Base-by-base conservation (phyloP, 2,797 vertebrate genomes). In the Chaunax sp. region DNA sequence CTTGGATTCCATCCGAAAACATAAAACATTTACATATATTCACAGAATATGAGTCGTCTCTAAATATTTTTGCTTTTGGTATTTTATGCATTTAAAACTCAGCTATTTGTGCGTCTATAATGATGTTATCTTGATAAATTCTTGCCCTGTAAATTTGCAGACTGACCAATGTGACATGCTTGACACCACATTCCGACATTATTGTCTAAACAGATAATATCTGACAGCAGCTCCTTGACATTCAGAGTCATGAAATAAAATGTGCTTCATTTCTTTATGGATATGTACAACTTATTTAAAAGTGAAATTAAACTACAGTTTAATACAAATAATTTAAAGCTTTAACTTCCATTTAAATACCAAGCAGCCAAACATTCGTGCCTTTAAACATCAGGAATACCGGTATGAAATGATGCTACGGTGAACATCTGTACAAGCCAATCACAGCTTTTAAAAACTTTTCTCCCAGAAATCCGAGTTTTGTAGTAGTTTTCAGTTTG, bases 341-440 rank as follows among this genome's bases (percentile, higher is more conserved):
- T 43, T 28, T 35, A 35, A 11, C 33, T 35, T 35, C 9, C 6
- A 10, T 9, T n/a, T n/a, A n/a, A n/a, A n/a, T n/a, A n/a, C n/a
- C n/a, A n/a, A n/a, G n/a, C n/a, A n/a, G n/a, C n/a, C n/a, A n/a
- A n/a, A n/a, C n/a, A n/a, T n/a, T n/a, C n/a, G n/a, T n/a, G n/a
- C n/a, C n/a, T n/a, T n/a, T n/a, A n/a, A n/a, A n/a, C n/a, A n/a
- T 30, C 5, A 30, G 9, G 28, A 30, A 33, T n/a, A 52, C 11
- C 23, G 23, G 51, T 11, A 25, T 18, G 20, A 73, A 68, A 46
- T 55, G 33, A 73, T 73, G 58, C 40, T 33, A 1, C 33, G 2
- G 26, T 25, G 7, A 80, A 65, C 60, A 77, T 57, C 33, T 33
- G 37, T 22, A 22, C 18, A 19, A 73, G 35, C 46, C 50, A 26